phyloP scores from a whole-genome alignment of 2,797 vertebrate species.

The Artibeus jamaicensis region DNA sequence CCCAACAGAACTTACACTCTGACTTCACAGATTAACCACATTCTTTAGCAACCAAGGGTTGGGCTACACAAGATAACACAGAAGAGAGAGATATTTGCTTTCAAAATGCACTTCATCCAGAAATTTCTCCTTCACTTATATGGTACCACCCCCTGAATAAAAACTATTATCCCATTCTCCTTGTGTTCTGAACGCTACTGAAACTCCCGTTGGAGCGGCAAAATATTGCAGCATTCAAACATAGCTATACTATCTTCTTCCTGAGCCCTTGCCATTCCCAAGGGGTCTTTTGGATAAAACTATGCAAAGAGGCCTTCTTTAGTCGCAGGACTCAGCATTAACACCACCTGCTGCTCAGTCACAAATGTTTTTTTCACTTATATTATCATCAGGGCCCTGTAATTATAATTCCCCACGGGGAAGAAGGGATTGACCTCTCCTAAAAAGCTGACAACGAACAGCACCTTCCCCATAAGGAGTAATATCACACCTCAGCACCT shows the following conservation, averaged over 20 bases:
- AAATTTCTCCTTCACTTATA: slow-evolving; percentile 4
- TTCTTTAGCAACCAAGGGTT: not conserved
- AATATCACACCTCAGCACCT: not conserved
- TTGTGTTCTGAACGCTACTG: not conserved
- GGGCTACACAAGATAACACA: not conserved
- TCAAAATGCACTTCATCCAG: not conserved
- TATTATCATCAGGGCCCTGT: not conserved
- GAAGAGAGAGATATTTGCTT: not conserved
- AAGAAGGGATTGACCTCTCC: not conserved
- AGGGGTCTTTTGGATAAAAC: not conserved
- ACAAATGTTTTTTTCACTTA: not conserved
- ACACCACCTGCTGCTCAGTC: not conserved
- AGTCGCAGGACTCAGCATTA: not conserved
- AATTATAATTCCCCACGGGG: not conserved
- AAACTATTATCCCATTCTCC: not conserved
- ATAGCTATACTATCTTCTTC: not conserved
- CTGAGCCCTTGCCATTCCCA: not conserved
- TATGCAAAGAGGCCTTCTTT: not conserved
- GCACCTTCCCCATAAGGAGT: not conserved
- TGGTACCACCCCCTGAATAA: not conserved
- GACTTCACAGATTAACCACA: not conserved
- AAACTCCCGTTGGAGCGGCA: not conserved
- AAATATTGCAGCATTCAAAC: not conserved
- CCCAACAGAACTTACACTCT: not conserved
- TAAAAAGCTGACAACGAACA: not conserved